Evolutionary conservation across 2,888 invertebrate genomes (phyloP), one percentile per base, ranked within the genome.

Genomic region (Penaeus monodon): DNA sequence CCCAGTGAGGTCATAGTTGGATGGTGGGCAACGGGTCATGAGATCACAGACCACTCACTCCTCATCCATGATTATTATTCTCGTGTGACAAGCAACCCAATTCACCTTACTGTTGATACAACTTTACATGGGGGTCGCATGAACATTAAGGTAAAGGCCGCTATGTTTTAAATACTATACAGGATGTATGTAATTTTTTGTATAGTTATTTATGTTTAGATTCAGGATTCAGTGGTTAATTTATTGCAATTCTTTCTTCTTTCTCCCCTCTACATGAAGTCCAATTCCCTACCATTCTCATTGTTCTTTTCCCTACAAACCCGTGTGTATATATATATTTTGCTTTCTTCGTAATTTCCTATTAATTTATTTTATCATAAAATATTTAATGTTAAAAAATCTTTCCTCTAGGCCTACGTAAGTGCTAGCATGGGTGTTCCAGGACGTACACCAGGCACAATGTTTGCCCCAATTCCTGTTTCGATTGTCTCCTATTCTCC

Each of bases 21-120:
- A 44, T 99, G 99, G 99, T 99, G 96, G 96, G 98, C 99, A 1
- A 99, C 99, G 0, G 98, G 99, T 83, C 96, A 97, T 91, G 99
- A 99, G 93, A 98, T 99, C 73, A 98, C 99, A 0, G 98, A 97
- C 92, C 98, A 98, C 93, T 98, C 98, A 84, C 97, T 98, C 0
- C 96, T 99, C 84, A 99, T 99, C 92, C 99, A 99, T 92, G 98
- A 99, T 92, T 99, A 99, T 93, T 99, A 99, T 93, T 95, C 98
- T 22, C 95, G 98, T 90, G 98, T 98, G 93, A 97, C 97, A 92
- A 91, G 33, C 82, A 96, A 96, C 93, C 98, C 99, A 0, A 96
- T 99, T 76, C 98, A 99, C 93, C 94, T 99, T 91, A 98, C 99
- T 22, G 95, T 99, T 85, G 99, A 99, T 93, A 98, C 99, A 6